Conservation (phyloP, 2,888 invertebrate genomes). For the Drosophila macrospina region DNA sequence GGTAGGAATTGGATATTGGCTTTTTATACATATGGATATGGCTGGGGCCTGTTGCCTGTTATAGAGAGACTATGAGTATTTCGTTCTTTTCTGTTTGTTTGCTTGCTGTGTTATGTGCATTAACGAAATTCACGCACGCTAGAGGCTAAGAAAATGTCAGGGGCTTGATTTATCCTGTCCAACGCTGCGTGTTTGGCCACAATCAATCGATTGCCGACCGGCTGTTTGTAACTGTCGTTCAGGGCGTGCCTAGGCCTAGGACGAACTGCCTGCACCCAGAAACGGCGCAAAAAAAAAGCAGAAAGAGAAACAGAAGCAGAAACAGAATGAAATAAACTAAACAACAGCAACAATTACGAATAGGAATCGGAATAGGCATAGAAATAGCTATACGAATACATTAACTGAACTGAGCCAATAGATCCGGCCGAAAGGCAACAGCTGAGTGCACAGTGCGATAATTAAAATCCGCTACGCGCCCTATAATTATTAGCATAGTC, state of each 20-base stretch:
- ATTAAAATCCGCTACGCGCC: slow-evolving; percentile 80
- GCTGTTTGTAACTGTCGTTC: slow-evolving; percentile 80
- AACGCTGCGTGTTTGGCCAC: slow-evolving; percentile 80
- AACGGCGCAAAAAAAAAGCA: slow-evolving; percentile 17
- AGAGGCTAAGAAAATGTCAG: slow-evolving; percentile 72
- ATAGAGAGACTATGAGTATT: slow-evolving; percentile 2
- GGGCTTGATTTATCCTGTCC: slow-evolving; percentile 81
- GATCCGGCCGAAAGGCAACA: slow-evolving; percentile 59
- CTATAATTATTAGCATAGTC: slow-evolving; percentile 76
- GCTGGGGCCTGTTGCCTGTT: slow-evolving; percentile 66
- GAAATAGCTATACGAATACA: slow-evolving; percentile 14
- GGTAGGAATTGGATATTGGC: slow-evolving; percentile 77
- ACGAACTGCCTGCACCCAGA: slow-evolving; percentile 59
- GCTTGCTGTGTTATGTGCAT: slow-evolving; percentile 52
- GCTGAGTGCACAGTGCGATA: slow-evolving; percentile 69
- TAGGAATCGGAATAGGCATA: slow-evolving; percentile 24
- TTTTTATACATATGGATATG: slow-evolving; percentile 53
- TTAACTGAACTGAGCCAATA: slow-evolving; percentile 5
- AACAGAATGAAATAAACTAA: slow-evolving; percentile 4
- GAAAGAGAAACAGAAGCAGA: not conserved
- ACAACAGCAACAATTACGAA: slow-evolving; percentile 54
- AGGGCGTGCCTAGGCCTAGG: slow-evolving; percentile 72
- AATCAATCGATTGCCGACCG: slow-evolving; percentile 76
- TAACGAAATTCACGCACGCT: slow-evolving; percentile 80
- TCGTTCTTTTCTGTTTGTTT: slow-evolving; percentile 10